Base-by-base conservation (phyloP, 2,888 invertebrate species). In the Campoletis raptor region DNA sequence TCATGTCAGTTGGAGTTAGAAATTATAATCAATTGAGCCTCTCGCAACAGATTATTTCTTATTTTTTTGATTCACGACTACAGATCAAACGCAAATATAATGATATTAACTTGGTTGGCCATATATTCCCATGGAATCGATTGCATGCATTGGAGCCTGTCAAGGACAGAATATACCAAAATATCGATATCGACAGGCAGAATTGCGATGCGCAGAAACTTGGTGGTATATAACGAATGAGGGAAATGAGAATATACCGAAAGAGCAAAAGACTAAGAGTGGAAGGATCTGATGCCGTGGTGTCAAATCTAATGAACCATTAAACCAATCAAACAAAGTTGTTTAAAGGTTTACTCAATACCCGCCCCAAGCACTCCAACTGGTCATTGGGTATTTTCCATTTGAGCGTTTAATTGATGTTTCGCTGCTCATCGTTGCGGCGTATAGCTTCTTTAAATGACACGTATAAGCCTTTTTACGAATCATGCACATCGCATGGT, bases 241-340 rank as follows among this genome's bases (percentile, higher is more conserved):
- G 36, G 18, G 74, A n/a, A 57, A 24, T 40, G 70, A n/a, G 40
- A 30, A 18, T 37, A 30, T 21, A 77, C 72, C 70, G 61, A 30
- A 72, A 45, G 48, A 37, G n/a, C 15, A 61, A 67, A 42, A 48
- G 67, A 64, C 21, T 24, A 21, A 64, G 76, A 37, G 61, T 64
- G 30, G 42, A 78, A 66, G 37, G 64, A 61, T 70, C 64, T 57
- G 72, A 66, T 12, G 57, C 4, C n/a, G 52, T 87, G 85, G 87
- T 83, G 86, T 88, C 82, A 88, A 67, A 85, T 85, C 85, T 87
- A 90, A 89, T 88, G 90, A 90, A 89, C 87, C 89, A 89, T 91
- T 90, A 89, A 89, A 90, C 90, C 90, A 88, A 91, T 92, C 89
- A 91, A 91, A 91, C 90, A 88, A 89, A 90, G 85, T 90, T 86